Evolutionary conservation across 2,888 invertebrate genomes (phyloP), one percentile per base, ranked within the genome.

Genomic region (Epistrophe grossulariae): DNA sequence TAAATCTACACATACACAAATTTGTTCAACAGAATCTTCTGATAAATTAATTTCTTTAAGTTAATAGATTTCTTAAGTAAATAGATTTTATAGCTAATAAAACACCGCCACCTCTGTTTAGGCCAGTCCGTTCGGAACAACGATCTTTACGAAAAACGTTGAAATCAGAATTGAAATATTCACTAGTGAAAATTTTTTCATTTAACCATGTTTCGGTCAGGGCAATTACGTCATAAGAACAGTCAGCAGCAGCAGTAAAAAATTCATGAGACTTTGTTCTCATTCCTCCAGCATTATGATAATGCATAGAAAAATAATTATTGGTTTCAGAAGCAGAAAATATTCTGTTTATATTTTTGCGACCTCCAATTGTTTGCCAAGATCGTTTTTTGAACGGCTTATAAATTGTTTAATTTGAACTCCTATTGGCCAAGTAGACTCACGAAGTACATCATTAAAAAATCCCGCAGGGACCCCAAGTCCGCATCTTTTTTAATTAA

Each of bases 191-290:
- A 38, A 73, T 50, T 7, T 35, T 35, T 1, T 50, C 45, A 28
- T 73, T 48, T 38, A 60, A 50, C 57, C 55, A 72, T 6, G 59
- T 59, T n/a, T 45, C 59, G 13, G 59, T 55, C 0, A 55, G 52
- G 3, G 24, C 50, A n/a, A 72, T 72, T 9, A 72, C 35, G 19
- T 59, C 72, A 48, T 72, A 72, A 17, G 59, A 45, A 13, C 31
- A 72, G 28, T 57, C 59, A 17, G 48, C 59, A 6, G 15, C 15
- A 9, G 10, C 35, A 24, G 24, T 24, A 24, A 24, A 24, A 24
- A 24, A 24, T 24, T 24, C 24, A 24, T 24, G 24, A 24, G 24
- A 24, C 24, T 24, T 24, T 24, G 24, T 24, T 24, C 24, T 24
- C 24, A 24, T 24, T 2, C 24, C 24, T 24, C 24, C 24, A 24